Evolutionary conservation across 2,797 vertebrate genomes (phyloP), one percentile per base, ranked within the genome.

Genomic region (Astyanax mexicanus): DNA sequence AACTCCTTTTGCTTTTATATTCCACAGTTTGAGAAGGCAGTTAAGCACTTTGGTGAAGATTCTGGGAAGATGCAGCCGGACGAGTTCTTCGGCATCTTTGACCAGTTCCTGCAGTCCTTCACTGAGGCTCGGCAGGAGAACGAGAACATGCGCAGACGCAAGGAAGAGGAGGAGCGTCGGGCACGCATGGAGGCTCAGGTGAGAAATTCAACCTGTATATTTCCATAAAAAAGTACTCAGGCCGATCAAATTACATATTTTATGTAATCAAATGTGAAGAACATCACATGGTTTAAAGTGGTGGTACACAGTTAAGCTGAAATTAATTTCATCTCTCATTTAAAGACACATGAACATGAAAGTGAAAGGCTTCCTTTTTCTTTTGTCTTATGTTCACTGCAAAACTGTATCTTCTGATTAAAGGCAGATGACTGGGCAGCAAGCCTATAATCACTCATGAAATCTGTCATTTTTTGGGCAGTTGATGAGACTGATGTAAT

Each of bases 71-170:
- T 97, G 81, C 98, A 99, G 88, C 98, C 98, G 0, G 97, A 99
- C 0, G 98, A 99, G 91, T 99, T 99, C 93, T 99, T 99, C 1
- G 97, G 98, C 80, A 97, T 99, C 85, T 99, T 99, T 0, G 98
- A 99, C 88, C 97, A 98, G 87, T 99, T 99, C 90, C 93, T 99
- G 85, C 97, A 98, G 88, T 95, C 97, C 0, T 96, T 99, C 78
- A 60, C 90, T 0, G 97, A 99, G 84, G 97, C 98, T 70, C 96
- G 95, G 82, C 97, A 99, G 90, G 98, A 99, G 89, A 99, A 99
- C 0, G 97, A 99, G 87, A 99, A 99, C 91, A 94, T 98, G 85
- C 93, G 96, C 17, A 95, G 87, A 81, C 96, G 91, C 80, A 99
- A 99, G 80, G 98, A 99, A 70, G 98, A 99, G 71, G 98, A 99